Conservation (phyloP, 2,113 vertebrate genomes). For the Larimichthys crocea region DNA sequence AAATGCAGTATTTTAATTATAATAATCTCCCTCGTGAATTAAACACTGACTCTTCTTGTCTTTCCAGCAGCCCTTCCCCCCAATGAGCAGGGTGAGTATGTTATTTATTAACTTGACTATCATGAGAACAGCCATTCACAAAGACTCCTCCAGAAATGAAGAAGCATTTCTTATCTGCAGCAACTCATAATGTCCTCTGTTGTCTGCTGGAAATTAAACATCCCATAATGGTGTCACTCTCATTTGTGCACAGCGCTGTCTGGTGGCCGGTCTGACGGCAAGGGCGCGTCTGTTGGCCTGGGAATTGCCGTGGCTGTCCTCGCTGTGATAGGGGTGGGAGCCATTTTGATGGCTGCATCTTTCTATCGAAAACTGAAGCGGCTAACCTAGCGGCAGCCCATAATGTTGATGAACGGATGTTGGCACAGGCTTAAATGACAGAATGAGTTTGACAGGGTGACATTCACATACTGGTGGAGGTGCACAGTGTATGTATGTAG, state of each 20-base stretch:
- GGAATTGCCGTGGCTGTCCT: conserved; percentile 76
- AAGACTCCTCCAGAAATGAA: conserved; percentile 51
- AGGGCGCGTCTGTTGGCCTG: conserved; percentile 62
- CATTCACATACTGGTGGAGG: conserved; percentile 61
- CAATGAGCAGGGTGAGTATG: conserved; percentile 70
- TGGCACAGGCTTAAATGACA: conserved; percentile 24
- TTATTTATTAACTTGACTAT: conserved; percentile 36
- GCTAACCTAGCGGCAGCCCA: conserved; percentile 47
- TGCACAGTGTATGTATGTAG: conserved; percentile 46
- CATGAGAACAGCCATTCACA: conserved; percentile 39
- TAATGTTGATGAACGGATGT: conserved; percentile 30
- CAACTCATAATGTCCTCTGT: conserved; percentile 46
- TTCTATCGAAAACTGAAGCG: conserved; percentile 69
- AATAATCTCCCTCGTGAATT: conserved; percentile 9
- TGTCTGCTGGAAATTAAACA: conserved; percentile 38
- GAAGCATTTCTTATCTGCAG: conserved; percentile 52
- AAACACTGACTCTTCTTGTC: conserved; percentile 34
- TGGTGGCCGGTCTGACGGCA: conserved; percentile 41
- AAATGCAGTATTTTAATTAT: conserved; percentile 13
- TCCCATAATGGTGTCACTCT: conserved; percentile 45
- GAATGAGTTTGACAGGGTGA: conserved; percentile 57
- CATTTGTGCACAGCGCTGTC: conserved; percentile 61
- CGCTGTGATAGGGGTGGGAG: conserved; percentile 56
- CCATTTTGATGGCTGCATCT: conserved; percentile 61
- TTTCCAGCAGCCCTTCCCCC: conserved; percentile 66